phyloP scores from a whole-genome alignment of 2,113 vertebrate species.

The Rostratula benghalensis region DNA sequence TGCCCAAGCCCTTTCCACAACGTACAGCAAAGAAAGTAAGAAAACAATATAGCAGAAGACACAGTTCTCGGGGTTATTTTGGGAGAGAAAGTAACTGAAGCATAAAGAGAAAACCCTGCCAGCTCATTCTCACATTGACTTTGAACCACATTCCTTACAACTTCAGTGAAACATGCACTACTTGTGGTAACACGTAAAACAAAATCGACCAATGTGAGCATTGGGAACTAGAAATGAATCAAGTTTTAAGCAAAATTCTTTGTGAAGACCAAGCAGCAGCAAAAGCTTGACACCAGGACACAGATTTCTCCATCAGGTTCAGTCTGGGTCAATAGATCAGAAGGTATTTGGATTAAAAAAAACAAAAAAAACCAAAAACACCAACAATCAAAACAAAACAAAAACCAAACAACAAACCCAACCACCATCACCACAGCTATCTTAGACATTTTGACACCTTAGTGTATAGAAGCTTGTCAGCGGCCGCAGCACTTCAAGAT shows the following conservation, averaged over 20 bases:
- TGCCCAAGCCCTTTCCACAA: not conserved
- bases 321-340: not conserved
- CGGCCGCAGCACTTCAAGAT: constrained; percentile 39
- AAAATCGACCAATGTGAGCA: not conserved
- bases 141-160: constrained; percentile 40
- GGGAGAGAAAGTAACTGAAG: constrained; percentile 45
- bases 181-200: constrained; percentile 18
- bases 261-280: not conserved
- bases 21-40: not conserved
- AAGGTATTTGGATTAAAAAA: not conserved
- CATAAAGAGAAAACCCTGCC: constrained; percentile 34
- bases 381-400: not conserved
- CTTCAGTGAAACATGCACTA: not conserved
- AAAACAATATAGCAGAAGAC: not conserved
- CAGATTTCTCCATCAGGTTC: not conserved
- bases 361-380: not conserved
- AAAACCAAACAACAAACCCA: not conserved
- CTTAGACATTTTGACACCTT: constrained; percentile 29
- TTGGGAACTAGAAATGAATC: not conserved
- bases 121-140: constrained; percentile 51
- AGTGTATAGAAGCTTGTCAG: constrained; percentile 27
- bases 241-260: not conserved
- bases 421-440: not conserved
- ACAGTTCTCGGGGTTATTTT: constrained; percentile 36
- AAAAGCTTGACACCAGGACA: not conserved